Percentiles rank a stretch among this genome's conserved stretches.
Evolutionary conservation across 2,888 invertebrate species (phyloP).

Genomic region (Panopea generosa): DNA sequence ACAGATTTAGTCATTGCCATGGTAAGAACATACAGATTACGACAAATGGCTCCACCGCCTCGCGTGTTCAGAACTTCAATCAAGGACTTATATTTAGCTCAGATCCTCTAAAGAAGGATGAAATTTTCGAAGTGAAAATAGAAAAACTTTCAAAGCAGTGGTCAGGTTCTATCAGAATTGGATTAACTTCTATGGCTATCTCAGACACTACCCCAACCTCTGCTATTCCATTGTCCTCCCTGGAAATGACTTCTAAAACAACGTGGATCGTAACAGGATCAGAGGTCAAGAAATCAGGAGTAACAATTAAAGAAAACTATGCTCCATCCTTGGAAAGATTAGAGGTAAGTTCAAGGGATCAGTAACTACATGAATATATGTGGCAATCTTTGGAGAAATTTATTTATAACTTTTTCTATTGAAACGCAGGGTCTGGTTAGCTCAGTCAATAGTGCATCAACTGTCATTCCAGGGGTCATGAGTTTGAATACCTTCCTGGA

Average conservation of each 20-base stretch:
- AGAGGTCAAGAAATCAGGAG: slow-evolving; percentile 90
- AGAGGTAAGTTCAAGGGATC: slow-evolving; percentile 86
- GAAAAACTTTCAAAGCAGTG: slow-evolving; percentile 96
- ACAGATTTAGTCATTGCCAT: slow-evolving; percentile 86
- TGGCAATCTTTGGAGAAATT: too few relatives aligned
- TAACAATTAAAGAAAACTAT: slow-evolving; percentile 89
- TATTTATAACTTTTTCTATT: too few relatives aligned
- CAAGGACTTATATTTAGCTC: slow-evolving; percentile 91
- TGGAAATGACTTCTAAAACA: slow-evolving; percentile 79
- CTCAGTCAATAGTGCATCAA: too few relatives aligned
- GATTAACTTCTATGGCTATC: slow-evolving; percentile 92
- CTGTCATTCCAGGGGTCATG: too few relatives aligned
- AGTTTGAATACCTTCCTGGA: too few relatives aligned
- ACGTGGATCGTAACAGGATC: slow-evolving; percentile 87
- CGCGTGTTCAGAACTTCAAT: slow-evolving; percentile 87
- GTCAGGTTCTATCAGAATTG: slow-evolving; percentile 96
- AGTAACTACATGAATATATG: too few relatives aligned
- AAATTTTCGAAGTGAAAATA: slow-evolving; percentile 91
- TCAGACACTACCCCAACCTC: slow-evolving; percentile 88
- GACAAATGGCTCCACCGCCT: slow-evolving; percentile 89
- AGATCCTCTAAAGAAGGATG: slow-evolving; percentile 90
- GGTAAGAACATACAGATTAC: slow-evolving; percentile 90
- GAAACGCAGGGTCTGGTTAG: too few relatives aligned
- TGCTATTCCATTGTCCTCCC: slow-evolving; percentile 80
- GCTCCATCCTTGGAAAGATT: slow-evolving; percentile 93